Conservation (phyloP, 2,888 invertebrate species). For the Athalia circularis region DNA sequence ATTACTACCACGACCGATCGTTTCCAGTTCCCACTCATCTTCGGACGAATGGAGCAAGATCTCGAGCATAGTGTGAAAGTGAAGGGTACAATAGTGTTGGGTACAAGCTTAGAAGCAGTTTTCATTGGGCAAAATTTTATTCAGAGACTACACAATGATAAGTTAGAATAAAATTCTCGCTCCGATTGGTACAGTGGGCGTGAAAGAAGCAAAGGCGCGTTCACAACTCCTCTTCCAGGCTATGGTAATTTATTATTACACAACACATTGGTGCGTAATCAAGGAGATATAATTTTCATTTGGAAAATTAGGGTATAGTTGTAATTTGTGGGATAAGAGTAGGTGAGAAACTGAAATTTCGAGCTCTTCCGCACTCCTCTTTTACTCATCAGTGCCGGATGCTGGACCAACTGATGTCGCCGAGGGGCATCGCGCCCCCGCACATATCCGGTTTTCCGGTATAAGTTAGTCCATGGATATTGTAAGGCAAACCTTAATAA, state of each 20-base stretch:
- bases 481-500: background rate
- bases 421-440: background rate
- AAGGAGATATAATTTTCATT: background rate
- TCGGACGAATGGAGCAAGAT: background rate
- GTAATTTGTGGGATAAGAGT: background rate
- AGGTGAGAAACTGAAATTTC: background rate
- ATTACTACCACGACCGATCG: background rate
- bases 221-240: background rate
- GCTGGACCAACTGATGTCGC: conserved; percentile 1
- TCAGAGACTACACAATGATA: conserved; percentile 7
- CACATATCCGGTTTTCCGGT: conserved; percentile 22
- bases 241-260: background rate
- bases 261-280: background rate
- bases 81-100: background rate
- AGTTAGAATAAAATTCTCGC: conserved; percentile 17
- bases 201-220: conserved; percentile 15
- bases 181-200: conserved; percentile 21
- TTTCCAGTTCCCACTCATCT: too few species aligned
- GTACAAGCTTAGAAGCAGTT: background rate
- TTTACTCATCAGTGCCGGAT: conserved; percentile 5
- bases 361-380: background rate
- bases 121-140: conserved; percentile 7
- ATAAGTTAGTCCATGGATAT: conserved; percentile 24
- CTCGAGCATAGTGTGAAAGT: background rate
- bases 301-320: background rate